Evolutionary conservation across 1,140 invertebrate species (phyloP).

Genomic region (Drosophila subobscura): DNA sequence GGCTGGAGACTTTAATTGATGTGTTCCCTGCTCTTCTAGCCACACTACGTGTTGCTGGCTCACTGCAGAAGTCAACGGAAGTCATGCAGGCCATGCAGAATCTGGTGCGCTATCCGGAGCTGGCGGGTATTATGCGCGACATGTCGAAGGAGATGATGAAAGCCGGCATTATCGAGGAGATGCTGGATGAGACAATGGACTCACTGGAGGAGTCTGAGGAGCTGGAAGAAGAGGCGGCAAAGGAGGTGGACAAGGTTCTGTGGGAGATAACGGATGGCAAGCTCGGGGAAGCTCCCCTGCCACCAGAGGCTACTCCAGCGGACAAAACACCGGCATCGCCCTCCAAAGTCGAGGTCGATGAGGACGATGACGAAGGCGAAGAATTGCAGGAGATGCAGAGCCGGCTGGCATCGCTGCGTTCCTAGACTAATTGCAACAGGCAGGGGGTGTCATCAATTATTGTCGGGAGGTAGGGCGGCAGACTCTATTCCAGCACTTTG

Average conservation of each 20-base stretch:
- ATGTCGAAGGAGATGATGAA: slow-evolving; percentile 99
- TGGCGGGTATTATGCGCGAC: slow-evolving; percentile 98
- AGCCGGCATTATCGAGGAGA: slow-evolving; percentile 99
- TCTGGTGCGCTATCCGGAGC: slow-evolving; percentile 94
- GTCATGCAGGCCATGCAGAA: slow-evolving; percentile 98
- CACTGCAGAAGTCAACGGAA: slow-evolving; percentile 96
- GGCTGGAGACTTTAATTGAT: not conserved
- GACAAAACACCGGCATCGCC: slow-evolving; percentile 84
- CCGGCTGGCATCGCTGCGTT: slow-evolving; percentile 80
- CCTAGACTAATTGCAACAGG: slow-evolving; percentile 66
- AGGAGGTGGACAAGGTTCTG: slow-evolving; percentile 97
- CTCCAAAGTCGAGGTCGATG: slow-evolving; percentile 53
- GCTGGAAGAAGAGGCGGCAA: slow-evolving; percentile 95
- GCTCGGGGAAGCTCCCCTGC: slow-evolving; percentile 93
- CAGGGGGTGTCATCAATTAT: slow-evolving; percentile 19
- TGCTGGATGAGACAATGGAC: slow-evolving; percentile 99
- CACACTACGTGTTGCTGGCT: slow-evolving; percentile 94
- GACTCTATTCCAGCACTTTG: slow-evolving; percentile 36
- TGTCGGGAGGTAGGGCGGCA: slow-evolving; percentile 12
- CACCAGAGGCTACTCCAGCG: slow-evolving; percentile 87
- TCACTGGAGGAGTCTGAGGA: slow-evolving; percentile 94
- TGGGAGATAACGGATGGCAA: slow-evolving; percentile 98
- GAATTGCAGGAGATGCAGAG: slow-evolving; percentile 85
- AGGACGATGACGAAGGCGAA: slow-evolving; percentile 84
- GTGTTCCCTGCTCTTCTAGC: slow-evolving; percentile 84